phyloP scores from a whole-genome alignment of 92 coral and sea anemone species.

The Virgularia gustaviana region DNA sequence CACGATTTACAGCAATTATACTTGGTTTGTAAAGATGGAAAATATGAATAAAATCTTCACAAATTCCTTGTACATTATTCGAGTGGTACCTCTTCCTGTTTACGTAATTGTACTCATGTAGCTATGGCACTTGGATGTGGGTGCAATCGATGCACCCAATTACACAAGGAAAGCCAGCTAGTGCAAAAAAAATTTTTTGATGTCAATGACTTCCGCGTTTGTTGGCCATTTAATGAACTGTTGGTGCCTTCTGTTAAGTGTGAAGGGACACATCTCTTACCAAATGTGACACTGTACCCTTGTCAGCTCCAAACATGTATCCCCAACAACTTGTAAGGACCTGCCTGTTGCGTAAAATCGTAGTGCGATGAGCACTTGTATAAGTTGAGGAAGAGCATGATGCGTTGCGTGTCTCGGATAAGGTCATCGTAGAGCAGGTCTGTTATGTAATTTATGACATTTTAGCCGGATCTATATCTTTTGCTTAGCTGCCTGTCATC shows the following conservation, averaged over 20 bases:
- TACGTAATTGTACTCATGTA: too few relatives aligned
- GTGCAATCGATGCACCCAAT: too few relatives aligned
- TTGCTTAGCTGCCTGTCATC: too few relatives aligned
- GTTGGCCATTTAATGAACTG: slow-evolving; percentile 33
- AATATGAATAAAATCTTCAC: too few relatives aligned
- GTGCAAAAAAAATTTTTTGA: too few relatives aligned
- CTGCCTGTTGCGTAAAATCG: neutral
- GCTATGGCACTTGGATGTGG: too few relatives aligned
- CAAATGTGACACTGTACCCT: slow-evolving; percentile 43
- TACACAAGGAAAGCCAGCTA: too few relatives aligned
- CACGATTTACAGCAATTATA: too few relatives aligned
- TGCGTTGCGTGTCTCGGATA: neutral
- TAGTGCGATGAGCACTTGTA: neutral
- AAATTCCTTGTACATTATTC: too few relatives aligned
- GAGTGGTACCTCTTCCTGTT: too few relatives aligned
- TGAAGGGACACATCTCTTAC: slow-evolving; percentile 12
- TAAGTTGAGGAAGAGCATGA: neutral
- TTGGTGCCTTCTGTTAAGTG: slow-evolving; percentile 4
- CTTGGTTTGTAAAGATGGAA: too few relatives aligned
- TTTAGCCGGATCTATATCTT: neutral
- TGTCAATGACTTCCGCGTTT: too few relatives aligned
- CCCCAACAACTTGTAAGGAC: slow-evolving; percentile 30
- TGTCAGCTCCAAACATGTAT: slow-evolving; percentile 47
- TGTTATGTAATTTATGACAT: neutral
- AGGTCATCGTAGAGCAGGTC: neutral